Evolutionary conservation across 2,888 invertebrate genomes (phyloP).

Genomic region (Campoplex capitator): DNA sequence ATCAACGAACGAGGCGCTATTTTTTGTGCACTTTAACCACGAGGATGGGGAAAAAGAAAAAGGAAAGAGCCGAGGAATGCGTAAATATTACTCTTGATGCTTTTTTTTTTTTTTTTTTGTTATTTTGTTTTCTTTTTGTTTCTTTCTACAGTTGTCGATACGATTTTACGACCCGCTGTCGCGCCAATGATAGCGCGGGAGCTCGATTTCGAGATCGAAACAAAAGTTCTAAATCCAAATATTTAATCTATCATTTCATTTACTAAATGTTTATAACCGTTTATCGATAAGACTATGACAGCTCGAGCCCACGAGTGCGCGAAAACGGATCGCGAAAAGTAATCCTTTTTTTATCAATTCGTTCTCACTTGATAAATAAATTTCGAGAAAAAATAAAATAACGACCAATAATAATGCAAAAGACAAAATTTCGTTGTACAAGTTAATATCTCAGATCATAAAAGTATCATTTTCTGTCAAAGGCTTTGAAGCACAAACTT

Average conservation of each 20-base stretch:
- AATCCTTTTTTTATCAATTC: neutral
- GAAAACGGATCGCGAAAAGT: slow-evolving; percentile 37
- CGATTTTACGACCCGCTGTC: slow-evolving; percentile 33
- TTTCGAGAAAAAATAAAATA: neutral
- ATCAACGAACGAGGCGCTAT: slow-evolving; percentile 58
- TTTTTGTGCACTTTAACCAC: neutral
- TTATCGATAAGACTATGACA: neutral
- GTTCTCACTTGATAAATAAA: neutral
- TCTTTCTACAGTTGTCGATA: slow-evolving; percentile 36
- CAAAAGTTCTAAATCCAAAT: too few relatives aligned
- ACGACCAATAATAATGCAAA: neutral
- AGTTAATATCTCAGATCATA: neutral
- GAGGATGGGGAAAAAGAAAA: slow-evolving; percentile 8
- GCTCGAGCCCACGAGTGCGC: slow-evolving; percentile 14
- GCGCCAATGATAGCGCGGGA: slow-evolving; percentile 21
- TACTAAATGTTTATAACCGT: neutral
- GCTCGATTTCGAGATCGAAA: neutral
- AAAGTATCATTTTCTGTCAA: slow-evolving; percentile 20
- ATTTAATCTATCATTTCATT: neutral
- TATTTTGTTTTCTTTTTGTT: slow-evolving; percentile 7
- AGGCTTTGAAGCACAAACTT: slow-evolving; percentile 56
- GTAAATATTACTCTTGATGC: slow-evolving; percentile 48
- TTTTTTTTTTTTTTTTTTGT: slow-evolving; percentile 38
- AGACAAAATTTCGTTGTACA: neutral
- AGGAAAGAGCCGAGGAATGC: slow-evolving; percentile 34